Evolutionary conservation across 2,797 vertebrate species (phyloP).

Genomic region (Poeciliopsis turneri): DNA sequence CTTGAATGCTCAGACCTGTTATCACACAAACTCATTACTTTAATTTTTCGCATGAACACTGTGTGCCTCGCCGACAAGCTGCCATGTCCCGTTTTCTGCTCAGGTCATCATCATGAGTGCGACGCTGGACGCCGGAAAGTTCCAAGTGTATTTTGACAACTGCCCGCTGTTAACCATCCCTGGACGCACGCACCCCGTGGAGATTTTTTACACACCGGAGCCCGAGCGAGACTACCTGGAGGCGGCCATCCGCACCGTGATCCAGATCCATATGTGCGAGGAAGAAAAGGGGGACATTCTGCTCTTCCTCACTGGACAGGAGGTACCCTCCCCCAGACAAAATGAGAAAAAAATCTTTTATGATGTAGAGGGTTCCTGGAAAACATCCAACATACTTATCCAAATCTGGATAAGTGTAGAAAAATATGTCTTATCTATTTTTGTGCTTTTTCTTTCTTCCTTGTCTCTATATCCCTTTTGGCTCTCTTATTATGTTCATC

Average conservation of each 20-base stretch:
- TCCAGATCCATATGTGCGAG: constrained; percentile 98
- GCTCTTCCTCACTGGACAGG: constrained; percentile 95
- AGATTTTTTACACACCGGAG: constrained; percentile 98
- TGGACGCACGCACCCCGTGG: constrained; percentile 95
- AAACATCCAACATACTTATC: background rate
- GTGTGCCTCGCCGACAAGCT: constrained; percentile 1
- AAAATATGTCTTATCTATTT: background rate
- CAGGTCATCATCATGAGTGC: constrained; percentile 99
- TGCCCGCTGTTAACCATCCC: constrained; percentile 96
- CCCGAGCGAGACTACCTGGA: constrained; percentile 96
- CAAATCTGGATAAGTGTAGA: background rate
- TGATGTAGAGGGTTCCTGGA: background rate
- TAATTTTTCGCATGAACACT: constrained; percentile 1
- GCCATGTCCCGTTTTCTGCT: no score
- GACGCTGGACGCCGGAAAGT: constrained; percentile 95
- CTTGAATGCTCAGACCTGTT: constrained; percentile 18
- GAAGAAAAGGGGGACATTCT: constrained; percentile 92
- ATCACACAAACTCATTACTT: background rate
- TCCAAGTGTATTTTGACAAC: constrained; percentile 96
- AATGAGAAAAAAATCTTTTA: background rate
- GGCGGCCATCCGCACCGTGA: constrained; percentile 94
- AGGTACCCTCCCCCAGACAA: constrained; percentile 76
- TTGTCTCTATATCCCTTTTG: background rate
- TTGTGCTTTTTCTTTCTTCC: background rate
- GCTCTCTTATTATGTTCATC: background rate